Evolutionary conservation across 2,888 invertebrate genomes (phyloP).

Genomic region (Ischnura elegans): DNA sequence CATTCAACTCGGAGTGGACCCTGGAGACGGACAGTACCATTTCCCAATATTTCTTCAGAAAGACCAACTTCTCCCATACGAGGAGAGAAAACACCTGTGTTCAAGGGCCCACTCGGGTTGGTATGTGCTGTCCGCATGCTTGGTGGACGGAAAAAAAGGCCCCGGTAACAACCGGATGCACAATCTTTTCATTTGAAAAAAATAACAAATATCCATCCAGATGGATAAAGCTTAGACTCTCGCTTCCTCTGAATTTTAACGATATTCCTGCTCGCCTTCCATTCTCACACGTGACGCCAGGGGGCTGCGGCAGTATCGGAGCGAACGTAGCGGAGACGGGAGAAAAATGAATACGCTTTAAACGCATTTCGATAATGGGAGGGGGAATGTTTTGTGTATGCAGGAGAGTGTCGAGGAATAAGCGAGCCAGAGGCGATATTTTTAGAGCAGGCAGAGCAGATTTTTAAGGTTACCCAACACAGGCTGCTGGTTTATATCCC

Average conservation of each 20-base stretch:
- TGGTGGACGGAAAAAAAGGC: not conserved
- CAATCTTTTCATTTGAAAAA: not conserved
- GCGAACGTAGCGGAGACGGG: not conserved
- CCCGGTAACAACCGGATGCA: not conserved
- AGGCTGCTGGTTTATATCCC: not conserved
- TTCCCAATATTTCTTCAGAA: not conserved
- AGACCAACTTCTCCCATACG: not conserved
- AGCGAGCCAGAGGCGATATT: not conserved
- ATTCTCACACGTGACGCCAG: not conserved
- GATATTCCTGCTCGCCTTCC: not conserved
- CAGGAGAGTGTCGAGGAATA: too few species aligned
- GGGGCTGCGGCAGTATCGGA: not conserved
- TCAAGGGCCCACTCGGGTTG: not conserved
- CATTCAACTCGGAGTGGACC: slow-evolving; percentile 7
- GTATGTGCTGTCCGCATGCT: not conserved
- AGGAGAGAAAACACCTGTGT: not conserved
- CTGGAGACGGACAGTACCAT: slow-evolving; percentile 45
- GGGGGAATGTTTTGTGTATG: not conserved
- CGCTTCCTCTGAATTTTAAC: not conserved
- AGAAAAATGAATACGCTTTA: not conserved
- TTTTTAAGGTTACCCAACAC: not conserved
- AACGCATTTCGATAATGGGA: not conserved
- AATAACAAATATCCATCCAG: not conserved
- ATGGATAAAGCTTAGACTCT: not conserved
- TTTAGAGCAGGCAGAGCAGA: not conserved